Base-by-base conservation (phyloP, 2,113 vertebrate species). In the Coptodon rendalli region DNA sequence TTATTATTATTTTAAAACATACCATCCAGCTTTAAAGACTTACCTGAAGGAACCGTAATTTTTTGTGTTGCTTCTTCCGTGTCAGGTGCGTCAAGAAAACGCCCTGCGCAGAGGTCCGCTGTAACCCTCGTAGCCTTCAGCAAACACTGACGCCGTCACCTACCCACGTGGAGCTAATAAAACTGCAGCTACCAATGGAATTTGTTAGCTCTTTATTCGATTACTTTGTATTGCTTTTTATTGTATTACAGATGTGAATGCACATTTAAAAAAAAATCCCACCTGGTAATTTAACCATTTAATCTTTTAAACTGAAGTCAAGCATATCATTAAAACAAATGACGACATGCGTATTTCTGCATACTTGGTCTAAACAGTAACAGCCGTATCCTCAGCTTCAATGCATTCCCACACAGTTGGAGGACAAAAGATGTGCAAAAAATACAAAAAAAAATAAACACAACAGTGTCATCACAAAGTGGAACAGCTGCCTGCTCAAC, bases 371-470 rank as follows among this genome's bases (percentile, higher is more conserved):
- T 71, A 45, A 80, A 86, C 54, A 45, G n/a, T 38, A 71, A 36
- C n/a, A 45, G 48, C 12, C 54, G 22, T 40, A 4, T 48, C 3
- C 2, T 78, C 24, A 79, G 17, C 48, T 85, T 76, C 48, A 87
- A 24, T 52, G 9, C 22, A 71, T 73, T 31, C 22, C 17, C 45
- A 80, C 53, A 82, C 22, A 82, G 52, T n/a, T 57, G 2, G 7
- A 87, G 17, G 8, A 82, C 52, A 12, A 87, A 54, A 87, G 8
- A 61, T 78, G 48, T 50, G 54, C 13, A 87, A 83, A 82, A 22
- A 22, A 66, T 12, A 63, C 17, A n/a, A 66, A 66, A n/a, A 34
- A 66, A 17, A 89, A 90, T 91, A 86, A 93, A 89, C 89, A 91
- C 10, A 71, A 88, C 10, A 43, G 61, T 86, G 12, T 84, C 19